Evolutionary conservation across 2,888 invertebrate species (phyloP).

Genomic region (Trisateles emortualis): DNA sequence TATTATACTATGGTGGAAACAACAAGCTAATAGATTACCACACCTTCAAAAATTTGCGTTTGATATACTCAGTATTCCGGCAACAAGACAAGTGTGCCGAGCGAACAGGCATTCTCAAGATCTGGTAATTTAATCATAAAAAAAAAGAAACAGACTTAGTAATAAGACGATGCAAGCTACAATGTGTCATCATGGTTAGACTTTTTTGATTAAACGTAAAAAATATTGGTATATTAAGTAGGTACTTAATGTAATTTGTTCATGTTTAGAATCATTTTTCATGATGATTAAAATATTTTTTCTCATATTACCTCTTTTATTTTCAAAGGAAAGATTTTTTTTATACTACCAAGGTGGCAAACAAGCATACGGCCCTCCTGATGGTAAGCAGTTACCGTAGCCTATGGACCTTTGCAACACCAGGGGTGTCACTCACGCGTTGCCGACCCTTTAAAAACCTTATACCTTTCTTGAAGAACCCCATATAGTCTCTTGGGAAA

Average conservation of each 20-base stretch:
- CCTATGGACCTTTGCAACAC: too few relatives aligned
- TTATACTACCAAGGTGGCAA: too few relatives aligned
- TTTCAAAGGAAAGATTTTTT: too few relatives aligned
- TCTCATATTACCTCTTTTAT: background rate
- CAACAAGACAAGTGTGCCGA: background rate
- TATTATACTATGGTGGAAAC: background rate
- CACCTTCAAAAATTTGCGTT: background rate
- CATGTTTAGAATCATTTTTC: background rate
- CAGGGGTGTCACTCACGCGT: too few relatives aligned
- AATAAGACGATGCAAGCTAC: constrained; percentile 2
- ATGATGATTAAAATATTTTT: background rate
- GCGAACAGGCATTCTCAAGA: constrained; percentile 1
- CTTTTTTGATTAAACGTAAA: background rate
- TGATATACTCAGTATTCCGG: background rate
- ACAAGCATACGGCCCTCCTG: too few relatives aligned
- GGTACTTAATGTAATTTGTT: background rate
- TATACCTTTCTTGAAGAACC: too few relatives aligned
- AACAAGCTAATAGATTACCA: background rate
- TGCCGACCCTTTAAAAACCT: too few relatives aligned
- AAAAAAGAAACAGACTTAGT: background rate
- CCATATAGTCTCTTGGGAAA: too few relatives aligned
- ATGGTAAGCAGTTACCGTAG: too few relatives aligned
- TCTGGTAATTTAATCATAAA: background rate
- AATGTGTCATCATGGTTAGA: constrained; percentile 2
- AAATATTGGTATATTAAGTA: background rate